Evolutionary conservation across 2,113 vertebrate species (phyloP).

Genomic region (Caloenas nicobarica): DNA sequence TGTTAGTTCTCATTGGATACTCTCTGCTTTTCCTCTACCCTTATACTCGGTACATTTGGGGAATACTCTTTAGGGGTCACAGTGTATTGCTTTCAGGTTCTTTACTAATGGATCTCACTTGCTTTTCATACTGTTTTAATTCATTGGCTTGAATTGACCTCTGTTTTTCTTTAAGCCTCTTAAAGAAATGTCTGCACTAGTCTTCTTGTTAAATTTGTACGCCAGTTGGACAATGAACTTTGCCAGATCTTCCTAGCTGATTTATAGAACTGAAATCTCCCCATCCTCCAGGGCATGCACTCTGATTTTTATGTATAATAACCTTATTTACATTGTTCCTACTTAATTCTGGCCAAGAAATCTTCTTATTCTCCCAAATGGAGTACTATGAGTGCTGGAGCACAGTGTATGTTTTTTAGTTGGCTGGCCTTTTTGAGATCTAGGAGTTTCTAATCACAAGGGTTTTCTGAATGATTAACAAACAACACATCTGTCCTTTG

Average conservation of each 20-base stretch:
- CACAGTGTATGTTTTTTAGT: background rate
- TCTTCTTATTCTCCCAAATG: conserved; percentile 33
- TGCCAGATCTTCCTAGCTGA: conserved; percentile 47
- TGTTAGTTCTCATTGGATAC: background rate
- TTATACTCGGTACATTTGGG: background rate
- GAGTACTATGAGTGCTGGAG: conserved; percentile 15
- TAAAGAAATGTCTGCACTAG: background rate
- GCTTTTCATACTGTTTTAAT: conserved; percentile 6
- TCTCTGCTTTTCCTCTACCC: conserved; percentile 9
- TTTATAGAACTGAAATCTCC: conserved; percentile 50
- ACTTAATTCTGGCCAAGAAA: conserved; percentile 30
- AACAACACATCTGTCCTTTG: conserved; percentile 45
- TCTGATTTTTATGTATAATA: conserved; percentile 19
- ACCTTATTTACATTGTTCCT: conserved; percentile 46
- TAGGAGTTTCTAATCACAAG: conserved; percentile 41
- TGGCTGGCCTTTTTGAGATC: conserved; percentile 40
- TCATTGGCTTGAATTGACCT: background rate
- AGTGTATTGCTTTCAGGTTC: conserved; percentile 24
- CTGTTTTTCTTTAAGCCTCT: conserved; percentile 37
- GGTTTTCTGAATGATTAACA: conserved; percentile 42
- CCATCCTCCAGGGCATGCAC: background rate
- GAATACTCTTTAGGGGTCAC: background rate
- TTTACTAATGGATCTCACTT: conserved; percentile 27
- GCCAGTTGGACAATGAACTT: conserved; percentile 42
- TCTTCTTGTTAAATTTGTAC: conserved; percentile 39